These are phyloP conservation scores for Prinia subflava DNA, from an alignment of 2,113 vertebrate genomes.

Conservation along the genomic window DNA sequence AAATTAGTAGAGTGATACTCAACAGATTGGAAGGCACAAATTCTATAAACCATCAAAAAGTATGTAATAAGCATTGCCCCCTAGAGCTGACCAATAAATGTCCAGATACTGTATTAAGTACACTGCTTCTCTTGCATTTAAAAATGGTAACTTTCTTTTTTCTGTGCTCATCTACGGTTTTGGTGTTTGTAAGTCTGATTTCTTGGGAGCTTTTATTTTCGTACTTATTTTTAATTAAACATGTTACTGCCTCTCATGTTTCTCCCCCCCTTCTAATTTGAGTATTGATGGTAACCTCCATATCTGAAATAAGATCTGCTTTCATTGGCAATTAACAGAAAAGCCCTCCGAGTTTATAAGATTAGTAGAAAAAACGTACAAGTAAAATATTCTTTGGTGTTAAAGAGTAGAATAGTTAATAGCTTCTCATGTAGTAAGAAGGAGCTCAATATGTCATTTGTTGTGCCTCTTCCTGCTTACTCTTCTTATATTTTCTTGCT, in stretches of 20 bases:
- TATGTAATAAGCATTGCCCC: neutral
- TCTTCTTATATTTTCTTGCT: neutral
- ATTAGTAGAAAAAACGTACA: neutral
- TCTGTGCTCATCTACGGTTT: neutral
- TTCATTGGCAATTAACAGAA: neutral
- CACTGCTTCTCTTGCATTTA: neutral
- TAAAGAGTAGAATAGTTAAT: neutral
- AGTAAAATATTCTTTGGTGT: neutral
- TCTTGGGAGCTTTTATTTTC: neutral
- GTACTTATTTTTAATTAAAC: neutral
- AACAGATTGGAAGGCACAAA: neutral
- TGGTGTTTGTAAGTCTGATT: neutral
- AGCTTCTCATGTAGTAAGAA: neutral
- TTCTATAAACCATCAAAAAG: neutral
- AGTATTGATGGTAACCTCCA: neutral
- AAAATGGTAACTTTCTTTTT: neutral
- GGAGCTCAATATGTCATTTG: neutral
- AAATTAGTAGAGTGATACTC: neutral
- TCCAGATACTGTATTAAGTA: neutral
- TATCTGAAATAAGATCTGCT: neutral
- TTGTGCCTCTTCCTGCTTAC: neutral
- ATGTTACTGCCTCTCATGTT: neutral
- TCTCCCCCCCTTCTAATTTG: neutral
- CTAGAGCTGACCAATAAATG: neutral
- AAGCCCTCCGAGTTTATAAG: rapidly evolving